These are phyloP conservation scores for Embiotoca jacksoni DNA, from an alignment of 2,113 vertebrate species.

Conservation along the genomic window DNA sequence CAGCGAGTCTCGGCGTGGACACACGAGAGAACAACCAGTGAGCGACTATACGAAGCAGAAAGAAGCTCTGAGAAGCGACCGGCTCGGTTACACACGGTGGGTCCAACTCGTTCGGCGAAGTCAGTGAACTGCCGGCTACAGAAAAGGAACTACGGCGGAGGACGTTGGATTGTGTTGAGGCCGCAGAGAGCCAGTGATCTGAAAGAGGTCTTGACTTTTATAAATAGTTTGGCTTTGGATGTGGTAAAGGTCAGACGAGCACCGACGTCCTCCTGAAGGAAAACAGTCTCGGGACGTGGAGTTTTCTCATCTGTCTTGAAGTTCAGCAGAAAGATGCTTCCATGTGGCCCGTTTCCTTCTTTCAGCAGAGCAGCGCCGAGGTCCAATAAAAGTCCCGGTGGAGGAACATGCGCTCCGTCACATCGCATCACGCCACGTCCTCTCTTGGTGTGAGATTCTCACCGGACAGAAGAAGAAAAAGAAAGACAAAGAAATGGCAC, in stretches of 20 bases:
- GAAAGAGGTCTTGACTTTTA: neutral
- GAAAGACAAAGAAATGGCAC: constrained; percentile 72
- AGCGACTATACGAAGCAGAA: constrained; percentile 47
- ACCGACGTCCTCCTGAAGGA: neutral
- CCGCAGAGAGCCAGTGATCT: neutral
- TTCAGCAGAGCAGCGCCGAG: constrained; percentile 21
- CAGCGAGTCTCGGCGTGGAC: constrained; percentile 15
- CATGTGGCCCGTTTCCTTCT: neutral
- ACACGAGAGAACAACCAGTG: constrained; percentile 44
- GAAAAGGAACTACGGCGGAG: no score
- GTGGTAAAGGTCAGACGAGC: no score
- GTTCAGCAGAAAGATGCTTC: neutral
- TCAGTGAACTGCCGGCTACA: neutral
- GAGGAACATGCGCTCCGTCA: constrained; percentile 1
- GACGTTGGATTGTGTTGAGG: neutral
- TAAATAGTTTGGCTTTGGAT: constrained; percentile 54
- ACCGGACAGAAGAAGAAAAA: constrained; percentile 24
- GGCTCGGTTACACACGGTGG: neutral
- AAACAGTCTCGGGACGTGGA: neutral
- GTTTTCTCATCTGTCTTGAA: no score
- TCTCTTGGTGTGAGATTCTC: constrained; percentile 27
- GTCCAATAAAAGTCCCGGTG: constrained; percentile 18
- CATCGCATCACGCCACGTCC: neutral
- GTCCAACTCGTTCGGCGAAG: neutral
- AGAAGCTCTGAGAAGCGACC: constrained; percentile 6